Conservation (phyloP, 2,888 invertebrate species). For the Drosophila maculinotata region DNA sequence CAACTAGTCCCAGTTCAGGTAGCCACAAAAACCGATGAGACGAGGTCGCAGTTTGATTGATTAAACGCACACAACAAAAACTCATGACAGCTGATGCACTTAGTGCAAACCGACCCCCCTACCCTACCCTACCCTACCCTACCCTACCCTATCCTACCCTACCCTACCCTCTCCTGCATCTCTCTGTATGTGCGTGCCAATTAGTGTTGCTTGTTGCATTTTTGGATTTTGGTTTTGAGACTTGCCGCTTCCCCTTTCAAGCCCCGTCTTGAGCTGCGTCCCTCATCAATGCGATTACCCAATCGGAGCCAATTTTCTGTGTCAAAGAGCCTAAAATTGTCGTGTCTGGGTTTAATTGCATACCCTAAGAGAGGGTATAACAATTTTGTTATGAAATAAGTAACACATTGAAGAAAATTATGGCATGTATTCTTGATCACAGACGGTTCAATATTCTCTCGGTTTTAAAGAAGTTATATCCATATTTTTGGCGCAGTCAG, state of each 20-base stretch:
- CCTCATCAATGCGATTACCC: constrained; percentile 28
- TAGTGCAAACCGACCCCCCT: constrained; percentile 5
- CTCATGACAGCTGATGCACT: constrained; percentile 53
- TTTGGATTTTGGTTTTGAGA: constrained; percentile 9
- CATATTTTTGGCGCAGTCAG: no score
- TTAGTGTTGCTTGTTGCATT: constrained; percentile 56
- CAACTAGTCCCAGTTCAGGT: constrained; percentile 27
- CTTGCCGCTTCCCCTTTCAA: background rate
- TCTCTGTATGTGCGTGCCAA: constrained; percentile 27
- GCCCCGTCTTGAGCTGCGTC: background rate
- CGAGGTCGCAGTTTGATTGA: constrained; percentile 66
- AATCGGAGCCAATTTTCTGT: constrained; percentile 46
- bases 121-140: background rate
- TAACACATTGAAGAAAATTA: no score
- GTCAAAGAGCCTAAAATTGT: constrained; percentile 44
- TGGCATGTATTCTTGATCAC: no score
- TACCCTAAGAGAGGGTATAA: background rate
- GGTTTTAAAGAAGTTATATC: no score
- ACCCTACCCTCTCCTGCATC: background rate
- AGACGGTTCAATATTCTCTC: no score
- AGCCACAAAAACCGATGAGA: constrained; percentile 33
- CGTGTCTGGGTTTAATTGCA: constrained; percentile 11
- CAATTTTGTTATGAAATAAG: background rate
- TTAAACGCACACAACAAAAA: constrained; percentile 48
- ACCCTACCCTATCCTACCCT: background rate